Evolutionary conservation across 2,113 vertebrate species (phyloP).

Genomic region (Struthio camelus): DNA sequence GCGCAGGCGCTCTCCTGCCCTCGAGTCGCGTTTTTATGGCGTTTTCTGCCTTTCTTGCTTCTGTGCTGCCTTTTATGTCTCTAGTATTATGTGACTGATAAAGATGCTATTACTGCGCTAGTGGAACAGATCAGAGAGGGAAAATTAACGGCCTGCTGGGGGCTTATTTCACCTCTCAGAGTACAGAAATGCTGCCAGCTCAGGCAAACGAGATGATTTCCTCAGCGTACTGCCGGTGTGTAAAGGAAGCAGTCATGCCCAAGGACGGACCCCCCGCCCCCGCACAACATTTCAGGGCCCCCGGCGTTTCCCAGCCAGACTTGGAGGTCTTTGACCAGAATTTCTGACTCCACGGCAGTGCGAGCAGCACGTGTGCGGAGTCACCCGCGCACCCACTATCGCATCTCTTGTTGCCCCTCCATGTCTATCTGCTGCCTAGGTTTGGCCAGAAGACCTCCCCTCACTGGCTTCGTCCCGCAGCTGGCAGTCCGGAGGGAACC

Average conservation of each 20-base stretch:
- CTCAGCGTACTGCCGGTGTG: too few species aligned
- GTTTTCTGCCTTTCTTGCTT: neutral
- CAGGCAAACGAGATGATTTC: neutral
- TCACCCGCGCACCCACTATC: neutral
- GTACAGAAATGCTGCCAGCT: neutral
- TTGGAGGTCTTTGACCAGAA: neutral
- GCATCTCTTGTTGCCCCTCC: neutral
- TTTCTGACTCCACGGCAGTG: neutral
- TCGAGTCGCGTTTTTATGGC: neutral
- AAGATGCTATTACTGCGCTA: neutral
- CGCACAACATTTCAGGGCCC: too few species aligned
- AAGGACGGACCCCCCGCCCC: too few species aligned
- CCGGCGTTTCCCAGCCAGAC: too few species aligned
- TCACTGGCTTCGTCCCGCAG: neutral
- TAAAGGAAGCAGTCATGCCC: too few species aligned
- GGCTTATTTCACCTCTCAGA: neutral
- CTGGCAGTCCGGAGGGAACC: neutral
- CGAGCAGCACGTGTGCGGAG: neutral
- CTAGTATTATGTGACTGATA: neutral
- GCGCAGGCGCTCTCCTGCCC: neutral
- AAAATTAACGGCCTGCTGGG: neutral
- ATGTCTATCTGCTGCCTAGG: neutral
- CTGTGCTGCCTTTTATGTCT: neutral
- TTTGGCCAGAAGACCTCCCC: neutral
- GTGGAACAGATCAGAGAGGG: neutral